Base-by-base conservation (phyloP, 2,888 invertebrate species). In the Torymus aiolomorphi region DNA sequence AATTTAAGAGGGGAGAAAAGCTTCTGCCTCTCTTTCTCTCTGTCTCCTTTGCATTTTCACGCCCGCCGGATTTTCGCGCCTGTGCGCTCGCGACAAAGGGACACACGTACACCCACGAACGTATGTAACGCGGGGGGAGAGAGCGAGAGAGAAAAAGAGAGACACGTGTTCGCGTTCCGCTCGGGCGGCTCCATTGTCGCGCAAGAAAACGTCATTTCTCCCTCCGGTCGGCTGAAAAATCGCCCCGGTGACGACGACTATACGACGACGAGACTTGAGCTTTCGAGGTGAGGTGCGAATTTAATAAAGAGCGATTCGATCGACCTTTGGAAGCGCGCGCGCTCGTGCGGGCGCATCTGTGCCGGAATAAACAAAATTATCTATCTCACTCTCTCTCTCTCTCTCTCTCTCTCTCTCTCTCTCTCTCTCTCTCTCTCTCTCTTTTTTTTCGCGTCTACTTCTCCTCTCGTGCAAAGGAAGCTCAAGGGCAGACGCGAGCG, bases 291-390 rank as follows among this genome's bases (percentile, higher is more conserved):
- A 51, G 51, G 52, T 62, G 52, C 72, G 20, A 72, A 72, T 72
- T 72, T 62, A 72, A 72, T 72, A 72, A 72, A 72, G 52, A 62
- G 62, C 62, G 14, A 72, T 72, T 72, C 72, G 61, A 72, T 72
- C 52, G 62, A 49, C 67, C n/a, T 56, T 59, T 42, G 8, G 8
- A 42, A 1, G 0, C 16, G 14, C 59, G 62, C n/a, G 12, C 14
- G 62, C 13, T 14, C 1, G 62, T 4, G 62, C 18, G 20, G 13
- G 18, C 18, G 20, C 16, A 42, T 42, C 8, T 42, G 42, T 8
- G 42, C 42, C 42, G 42, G 42, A 42, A 42, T 42, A 42, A 42
- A 42, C 42, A 42, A 42, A 42, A 42, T 42, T 42, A 42, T 42
- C 42, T 42, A 42, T 42, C 42, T 10, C 20, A 1, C 20, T 20